Evolutionary conservation across 2,113 vertebrate genomes (phyloP).

Genomic region (Thalassarche chlororhynchos): DNA sequence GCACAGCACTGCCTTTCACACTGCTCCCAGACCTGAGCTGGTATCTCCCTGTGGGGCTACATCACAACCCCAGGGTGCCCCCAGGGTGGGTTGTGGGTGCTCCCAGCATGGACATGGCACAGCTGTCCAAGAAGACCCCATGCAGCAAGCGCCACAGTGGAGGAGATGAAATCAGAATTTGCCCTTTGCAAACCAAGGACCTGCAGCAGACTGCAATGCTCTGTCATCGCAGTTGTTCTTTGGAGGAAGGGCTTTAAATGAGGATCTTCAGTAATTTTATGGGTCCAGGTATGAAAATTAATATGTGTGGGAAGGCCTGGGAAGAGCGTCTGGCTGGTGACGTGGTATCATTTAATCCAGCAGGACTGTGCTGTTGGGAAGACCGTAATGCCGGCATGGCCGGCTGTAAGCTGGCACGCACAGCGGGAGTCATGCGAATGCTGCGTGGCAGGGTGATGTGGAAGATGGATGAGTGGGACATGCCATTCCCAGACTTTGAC

Average conservation of each 20-base stretch:
- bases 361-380: background rate
- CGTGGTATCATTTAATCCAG: background rate
- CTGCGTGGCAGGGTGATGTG: background rate
- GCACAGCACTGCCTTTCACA: background rate
- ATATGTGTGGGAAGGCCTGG: background rate
- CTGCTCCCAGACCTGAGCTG: background rate
- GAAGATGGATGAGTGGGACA: background rate
- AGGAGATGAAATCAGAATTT: background rate
- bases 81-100: background rate
- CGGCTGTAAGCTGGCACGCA: background rate
- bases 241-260: background rate
- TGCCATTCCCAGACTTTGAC: background rate
- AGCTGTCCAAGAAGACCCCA: background rate
- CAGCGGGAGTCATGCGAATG: background rate
- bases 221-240: background rate
- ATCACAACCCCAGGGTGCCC: background rate
- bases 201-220: background rate
- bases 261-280: background rate
- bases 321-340: background rate
- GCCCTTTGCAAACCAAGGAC: background rate
- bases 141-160: accelerated
- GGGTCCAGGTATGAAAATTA: background rate
- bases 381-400: background rate
- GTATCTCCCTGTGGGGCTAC: background rate
- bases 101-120: accelerated